Evolutionary conservation across 92 coral and sea anemone genomes (phyloP).

Genomic region (Palythoa grandis): DNA sequence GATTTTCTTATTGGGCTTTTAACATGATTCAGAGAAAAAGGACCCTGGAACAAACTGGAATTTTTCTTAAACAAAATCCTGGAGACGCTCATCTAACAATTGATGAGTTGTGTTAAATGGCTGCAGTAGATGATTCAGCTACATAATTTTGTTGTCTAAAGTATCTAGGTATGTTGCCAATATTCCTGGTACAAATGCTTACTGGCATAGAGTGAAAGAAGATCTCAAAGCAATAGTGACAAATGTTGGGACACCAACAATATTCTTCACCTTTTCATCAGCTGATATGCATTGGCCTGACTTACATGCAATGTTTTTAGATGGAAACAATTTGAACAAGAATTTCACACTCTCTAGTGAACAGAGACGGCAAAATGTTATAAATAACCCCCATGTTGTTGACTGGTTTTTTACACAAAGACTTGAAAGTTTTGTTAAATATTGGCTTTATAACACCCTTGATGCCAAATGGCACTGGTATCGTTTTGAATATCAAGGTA

Average conservation of each 20-base stretch:
- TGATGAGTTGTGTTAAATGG: slow-evolving; percentile 52
- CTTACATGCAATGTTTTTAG: not conserved
- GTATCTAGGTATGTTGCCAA: slow-evolving; percentile 54
- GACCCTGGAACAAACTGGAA: slow-evolving; percentile 51
- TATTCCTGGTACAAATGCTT: slow-evolving; percentile 50
- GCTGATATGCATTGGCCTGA: slow-evolving; percentile 9
- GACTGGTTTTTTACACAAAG: slow-evolving; percentile 86
- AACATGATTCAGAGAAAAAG: slow-evolving; percentile 56
- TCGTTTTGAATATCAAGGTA: slow-evolving; percentile 80
- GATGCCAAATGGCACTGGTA: slow-evolving; percentile 85
- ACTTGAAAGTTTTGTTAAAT: slow-evolving; percentile 74
- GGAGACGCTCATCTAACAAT: slow-evolving; percentile 51
- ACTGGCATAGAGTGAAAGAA: slow-evolving; percentile 53
- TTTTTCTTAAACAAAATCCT: slow-evolving; percentile 47
- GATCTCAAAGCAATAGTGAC: slow-evolving; percentile 52
- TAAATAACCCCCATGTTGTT: slow-evolving; percentile 40
- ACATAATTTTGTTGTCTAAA: slow-evolving; percentile 48
- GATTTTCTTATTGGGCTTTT: slow-evolving; percentile 51
- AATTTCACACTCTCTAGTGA: no score
- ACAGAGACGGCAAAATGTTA: slow-evolving; percentile 50
- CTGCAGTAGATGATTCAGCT: slow-evolving; percentile 35
- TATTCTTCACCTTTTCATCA: not conserved
- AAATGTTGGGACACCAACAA: slow-evolving; percentile 3
- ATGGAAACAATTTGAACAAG: not conserved
- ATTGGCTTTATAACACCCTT: slow-evolving; percentile 80